phyloP scores from a whole-genome alignment of 2,888 invertebrate genomes.

The Lysandra bellargus region DNA sequence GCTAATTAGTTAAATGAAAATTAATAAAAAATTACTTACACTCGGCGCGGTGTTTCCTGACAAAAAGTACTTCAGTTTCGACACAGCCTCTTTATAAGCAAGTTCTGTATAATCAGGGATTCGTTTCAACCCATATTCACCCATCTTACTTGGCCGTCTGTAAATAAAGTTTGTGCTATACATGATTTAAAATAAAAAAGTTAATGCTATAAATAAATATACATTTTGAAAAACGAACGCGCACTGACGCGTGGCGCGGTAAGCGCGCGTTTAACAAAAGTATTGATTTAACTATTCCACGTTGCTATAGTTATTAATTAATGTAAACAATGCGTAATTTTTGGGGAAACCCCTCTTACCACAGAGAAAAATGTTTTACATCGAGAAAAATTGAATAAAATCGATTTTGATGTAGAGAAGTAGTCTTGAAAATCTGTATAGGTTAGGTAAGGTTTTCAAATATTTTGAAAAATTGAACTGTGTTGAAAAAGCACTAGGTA shows the following conservation, averaged over 20 bases:
- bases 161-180: constrained; percentile 55
- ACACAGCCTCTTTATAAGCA: constrained; percentile 92
- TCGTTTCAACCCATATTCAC: constrained; percentile 77
- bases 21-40: constrained; percentile 54
- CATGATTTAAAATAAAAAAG: constrained; percentile 42
- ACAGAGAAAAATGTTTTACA: not conserved
- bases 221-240: constrained; percentile 37
- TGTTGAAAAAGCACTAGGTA: too few species aligned
- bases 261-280: constrained; percentile 41
- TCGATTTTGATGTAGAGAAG: not conserved
- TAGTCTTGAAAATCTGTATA: not conserved
- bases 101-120: constrained; percentile 90
- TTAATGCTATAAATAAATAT: not conserved
- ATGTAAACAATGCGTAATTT: constrained; percentile 51
- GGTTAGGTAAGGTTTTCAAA: too few species aligned
- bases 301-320: constrained; percentile 61
- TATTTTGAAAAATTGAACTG: too few species aligned
- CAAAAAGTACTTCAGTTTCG: constrained; percentile 87
- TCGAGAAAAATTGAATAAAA: not conserved
- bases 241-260: constrained; percentile 62
- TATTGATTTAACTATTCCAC: constrained; percentile 69
- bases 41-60: constrained; percentile 87
- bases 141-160: constrained; percentile 72
- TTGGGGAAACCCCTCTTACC: not conserved
- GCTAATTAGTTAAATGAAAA: too few species aligned